A percentile compares a stretch with the other conserved stretches of the same genome.
phyloP scores from a whole-genome alignment of 2,113 vertebrate genomes.

The Eidolon helvum region DNA sequence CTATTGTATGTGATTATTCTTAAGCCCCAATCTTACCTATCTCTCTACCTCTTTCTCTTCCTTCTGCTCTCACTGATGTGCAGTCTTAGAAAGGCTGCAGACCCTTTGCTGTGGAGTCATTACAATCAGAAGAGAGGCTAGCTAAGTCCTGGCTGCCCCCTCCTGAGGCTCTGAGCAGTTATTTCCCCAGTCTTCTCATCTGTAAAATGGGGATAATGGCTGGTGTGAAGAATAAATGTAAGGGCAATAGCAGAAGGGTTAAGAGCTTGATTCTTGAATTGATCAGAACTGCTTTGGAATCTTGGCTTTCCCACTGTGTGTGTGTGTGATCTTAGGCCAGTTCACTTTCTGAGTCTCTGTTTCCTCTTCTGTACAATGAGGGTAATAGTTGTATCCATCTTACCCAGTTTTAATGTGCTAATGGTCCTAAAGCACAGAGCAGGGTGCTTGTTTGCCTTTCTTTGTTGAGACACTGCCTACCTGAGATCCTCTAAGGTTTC shows the following conservation, averaged over 20 bases:
- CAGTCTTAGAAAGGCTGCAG: background rate
- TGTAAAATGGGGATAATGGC: background rate
- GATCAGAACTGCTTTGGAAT: background rate
- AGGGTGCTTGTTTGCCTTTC: background rate
- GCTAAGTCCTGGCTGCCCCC: too few relatives aligned
- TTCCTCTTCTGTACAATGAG: background rate
- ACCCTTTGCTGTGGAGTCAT: background rate
- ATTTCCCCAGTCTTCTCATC: background rate
- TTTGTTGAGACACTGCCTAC: too few relatives aligned
- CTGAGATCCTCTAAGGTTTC: background rate
- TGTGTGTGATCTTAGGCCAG: background rate
- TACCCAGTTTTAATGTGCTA: too few relatives aligned
- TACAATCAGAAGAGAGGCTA: background rate
- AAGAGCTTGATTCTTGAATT: background rate
- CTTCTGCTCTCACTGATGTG: background rate
- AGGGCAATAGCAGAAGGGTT: background rate
- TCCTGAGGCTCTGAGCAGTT: background rate
- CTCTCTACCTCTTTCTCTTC: background rate
- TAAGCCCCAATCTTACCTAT: background rate
- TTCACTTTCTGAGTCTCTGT: background rate
- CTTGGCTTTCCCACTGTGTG: background rate
- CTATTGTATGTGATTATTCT: background rate
- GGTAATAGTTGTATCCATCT: background rate
- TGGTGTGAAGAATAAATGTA: background rate
- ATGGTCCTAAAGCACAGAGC: background rate